Evolutionary conservation across 2,113 vertebrate species (phyloP).

Genomic region (Epinephelus fuscoguttatus): DNA sequence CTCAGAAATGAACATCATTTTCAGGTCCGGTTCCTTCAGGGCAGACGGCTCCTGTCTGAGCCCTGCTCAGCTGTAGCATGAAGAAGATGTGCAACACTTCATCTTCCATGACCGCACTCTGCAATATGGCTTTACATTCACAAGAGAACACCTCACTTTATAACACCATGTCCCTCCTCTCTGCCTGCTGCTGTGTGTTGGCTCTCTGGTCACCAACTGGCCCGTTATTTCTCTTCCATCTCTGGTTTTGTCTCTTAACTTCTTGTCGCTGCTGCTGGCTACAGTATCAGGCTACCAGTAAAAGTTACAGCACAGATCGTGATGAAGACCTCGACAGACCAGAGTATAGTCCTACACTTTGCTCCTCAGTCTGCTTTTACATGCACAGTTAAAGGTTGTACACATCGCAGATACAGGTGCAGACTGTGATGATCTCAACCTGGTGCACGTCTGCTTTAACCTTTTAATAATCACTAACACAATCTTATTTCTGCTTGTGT

Average conservation of each 20-base stretch:
- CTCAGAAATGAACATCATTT: constrained; percentile 28
- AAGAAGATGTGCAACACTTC: neutral
- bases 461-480: too few species aligned
- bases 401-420: too few species aligned
- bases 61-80: neutral
- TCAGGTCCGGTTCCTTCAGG: constrained; percentile 10
- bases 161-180: neutral
- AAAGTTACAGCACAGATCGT: too few species aligned
- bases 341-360: neutral
- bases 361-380: neutral
- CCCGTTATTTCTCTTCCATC: too few species aligned
- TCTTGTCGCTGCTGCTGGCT: neutral
- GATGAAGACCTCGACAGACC: too few species aligned
- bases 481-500: too few species aligned
- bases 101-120: neutral
- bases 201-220: too few species aligned
- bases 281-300: neutral
- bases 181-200: neutral
- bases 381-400: neutral
- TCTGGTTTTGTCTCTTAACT: neutral
- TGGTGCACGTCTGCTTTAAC: too few species aligned
- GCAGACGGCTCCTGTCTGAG: constrained; percentile 4
- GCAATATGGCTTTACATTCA: neutral
- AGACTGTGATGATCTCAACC: too few species aligned
- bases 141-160: neutral